Evolutionary conservation across 2,888 invertebrate species (phyloP).

Genomic region (Harpalus rubripes): DNA sequence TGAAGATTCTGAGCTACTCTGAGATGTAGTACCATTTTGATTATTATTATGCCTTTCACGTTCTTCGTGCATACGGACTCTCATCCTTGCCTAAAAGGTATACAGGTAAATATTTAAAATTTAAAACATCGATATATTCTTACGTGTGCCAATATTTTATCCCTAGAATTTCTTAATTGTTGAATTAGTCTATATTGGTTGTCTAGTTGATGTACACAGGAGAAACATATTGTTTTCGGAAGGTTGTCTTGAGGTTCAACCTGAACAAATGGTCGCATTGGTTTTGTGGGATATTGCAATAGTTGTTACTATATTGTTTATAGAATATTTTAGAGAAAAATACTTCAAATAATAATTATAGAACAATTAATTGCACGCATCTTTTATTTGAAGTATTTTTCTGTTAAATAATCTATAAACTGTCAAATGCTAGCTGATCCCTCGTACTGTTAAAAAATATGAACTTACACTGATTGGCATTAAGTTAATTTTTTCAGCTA

Average conservation of each 20-base stretch:
- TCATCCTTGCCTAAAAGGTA: neutral
- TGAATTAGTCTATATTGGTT: slow-evolving; percentile 78
- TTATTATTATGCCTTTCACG: neutral
- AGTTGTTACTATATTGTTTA: too few species aligned
- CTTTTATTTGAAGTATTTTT: too few species aligned
- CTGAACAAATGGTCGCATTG: slow-evolving; percentile 71
- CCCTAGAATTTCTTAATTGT: slow-evolving; percentile 77
- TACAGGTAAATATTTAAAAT: neutral
- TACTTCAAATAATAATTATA: too few species aligned
- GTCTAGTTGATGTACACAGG: slow-evolving; percentile 80
- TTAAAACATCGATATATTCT: neutral
- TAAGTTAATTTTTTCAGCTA: slow-evolving; percentile 89
- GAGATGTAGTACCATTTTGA: too few species aligned
- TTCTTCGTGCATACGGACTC: neutral
- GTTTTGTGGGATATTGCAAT: slow-evolving; percentile 25
- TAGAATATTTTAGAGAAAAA: too few species aligned
- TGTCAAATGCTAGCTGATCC: too few species aligned
- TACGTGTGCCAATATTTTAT: slow-evolving; percentile 70
- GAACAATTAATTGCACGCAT: too few species aligned
- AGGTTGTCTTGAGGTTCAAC: slow-evolving; percentile 78
- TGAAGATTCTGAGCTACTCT: too few species aligned
- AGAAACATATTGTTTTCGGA: slow-evolving; percentile 84
- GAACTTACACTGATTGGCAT: slow-evolving; percentile 87
- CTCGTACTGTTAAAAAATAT: too few species aligned
- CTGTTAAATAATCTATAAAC: too few species aligned